Base-by-base conservation (phyloP, 2,113 vertebrate genomes). In the Cebus imitator region DNA sequence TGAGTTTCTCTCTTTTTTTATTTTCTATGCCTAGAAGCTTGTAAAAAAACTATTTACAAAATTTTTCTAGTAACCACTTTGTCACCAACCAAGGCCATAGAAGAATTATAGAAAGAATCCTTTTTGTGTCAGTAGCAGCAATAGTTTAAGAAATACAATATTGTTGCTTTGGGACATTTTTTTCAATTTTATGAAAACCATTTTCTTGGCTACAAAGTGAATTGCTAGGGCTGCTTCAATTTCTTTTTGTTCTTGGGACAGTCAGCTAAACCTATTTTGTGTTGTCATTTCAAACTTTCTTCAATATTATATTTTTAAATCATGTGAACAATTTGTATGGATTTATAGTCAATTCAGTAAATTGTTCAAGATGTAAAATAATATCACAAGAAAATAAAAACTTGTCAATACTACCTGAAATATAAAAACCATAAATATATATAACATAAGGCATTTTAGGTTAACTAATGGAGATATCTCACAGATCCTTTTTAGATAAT, bases 131-230 rank as follows among this genome's bases (percentile, higher is more conserved):
- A 89, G 86, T 80, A 91, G 61, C n/a, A 94, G n/a, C 58, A 82
- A 72, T 91, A 91, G 48, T 55, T 97, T 97, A 97, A 91, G 85
- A 97, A 93, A 96, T 95, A 91, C 45, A 94, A 70, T 94, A 66
- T 78, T 93, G 50, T 96, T 94, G 73, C 89, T 94, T 75, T 93
- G 61, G 80, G 27, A 97, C 48, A 75, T 91, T 72, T 92, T 83
- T 83, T 95, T 94, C 78, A 89, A 87, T 96, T 94, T 95, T 94
- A 91, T 87, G 58, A 95, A 97, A 97, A 93, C 20, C 5, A 68
- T 94, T 95, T 93, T 75, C 43, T 91, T 93, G 82, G 30, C 37
- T 89, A 66, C 81, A 88, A 96, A 91, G 48, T 94, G 61, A 94
- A 80, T 57, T 96, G 92, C 95, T 92, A 93, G 64, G 20, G 0